Evolutionary conservation across 1,140 invertebrate genomes (phyloP).

Genomic region (Nasonia vitripennis): DNA sequence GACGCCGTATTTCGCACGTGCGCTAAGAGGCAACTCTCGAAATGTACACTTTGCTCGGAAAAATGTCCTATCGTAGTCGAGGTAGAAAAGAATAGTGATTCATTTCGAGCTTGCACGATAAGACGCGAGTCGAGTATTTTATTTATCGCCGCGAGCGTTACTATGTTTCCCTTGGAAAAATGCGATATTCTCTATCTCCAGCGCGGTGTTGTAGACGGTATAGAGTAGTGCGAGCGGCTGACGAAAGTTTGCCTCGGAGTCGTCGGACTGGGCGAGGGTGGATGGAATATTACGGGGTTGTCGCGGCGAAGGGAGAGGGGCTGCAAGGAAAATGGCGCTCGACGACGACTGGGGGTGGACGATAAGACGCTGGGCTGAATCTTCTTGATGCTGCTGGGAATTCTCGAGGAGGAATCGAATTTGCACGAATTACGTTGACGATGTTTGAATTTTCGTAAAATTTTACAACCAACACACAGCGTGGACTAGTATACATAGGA

Average conservation of each 20-base stretch:
- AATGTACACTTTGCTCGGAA: too few relatives aligned
- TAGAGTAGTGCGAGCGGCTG: too few relatives aligned
- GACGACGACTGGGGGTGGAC: too few relatives aligned
- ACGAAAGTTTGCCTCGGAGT: background rate
- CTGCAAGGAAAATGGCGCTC: background rate
- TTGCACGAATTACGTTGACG: too few relatives aligned
- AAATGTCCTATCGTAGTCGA: background rate
- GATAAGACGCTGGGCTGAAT: too few relatives aligned
- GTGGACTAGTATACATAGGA: background rate
- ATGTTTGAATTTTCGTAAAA: too few relatives aligned
- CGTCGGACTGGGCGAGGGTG: background rate
- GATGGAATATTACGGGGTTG: slow-evolving; percentile 29
- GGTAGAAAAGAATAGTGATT: background rate
- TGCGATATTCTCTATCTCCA: too few relatives aligned
- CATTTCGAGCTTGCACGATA: background rate
- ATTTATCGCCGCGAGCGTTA: background rate
- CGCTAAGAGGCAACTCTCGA: background rate
- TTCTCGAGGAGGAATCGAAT: too few relatives aligned
- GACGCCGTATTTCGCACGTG: background rate
- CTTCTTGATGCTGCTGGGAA: too few relatives aligned
- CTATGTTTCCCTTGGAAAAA: too few relatives aligned
- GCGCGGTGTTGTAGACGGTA: too few relatives aligned
- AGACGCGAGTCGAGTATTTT: background rate
- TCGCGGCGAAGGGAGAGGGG: background rate
- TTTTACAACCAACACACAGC: too few relatives aligned